These are phyloP conservation scores for Stegana nigrithorax DNA, from an alignment of 2,888 invertebrate genomes.

Conservation along the genomic window DNA sequence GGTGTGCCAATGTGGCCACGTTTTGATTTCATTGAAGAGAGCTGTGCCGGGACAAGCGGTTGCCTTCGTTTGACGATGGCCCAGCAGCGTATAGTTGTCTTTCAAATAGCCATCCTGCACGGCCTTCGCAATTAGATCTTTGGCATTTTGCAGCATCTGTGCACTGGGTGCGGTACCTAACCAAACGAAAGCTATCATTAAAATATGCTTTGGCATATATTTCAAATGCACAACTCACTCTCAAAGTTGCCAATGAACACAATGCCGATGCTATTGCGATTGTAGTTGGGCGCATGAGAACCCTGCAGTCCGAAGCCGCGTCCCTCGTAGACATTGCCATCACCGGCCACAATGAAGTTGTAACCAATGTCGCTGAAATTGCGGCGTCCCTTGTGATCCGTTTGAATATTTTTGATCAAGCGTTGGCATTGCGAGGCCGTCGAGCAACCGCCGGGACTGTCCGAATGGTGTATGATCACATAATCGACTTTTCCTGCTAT, in stretches of 20 bases:
- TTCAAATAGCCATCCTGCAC: slow-evolving; percentile 72
- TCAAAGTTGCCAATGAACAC: slow-evolving; percentile 74
- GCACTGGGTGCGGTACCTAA: slow-evolving; percentile 70
- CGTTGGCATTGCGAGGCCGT: slow-evolving; percentile 70
- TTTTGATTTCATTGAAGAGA: slow-evolving; percentile 73
- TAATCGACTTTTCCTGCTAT: slow-evolving; percentile 72
- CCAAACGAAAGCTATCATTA: not conserved
- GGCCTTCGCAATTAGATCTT: slow-evolving; percentile 74
- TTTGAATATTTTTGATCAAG: slow-evolving; percentile 76
- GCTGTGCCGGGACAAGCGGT: slow-evolving; percentile 78
- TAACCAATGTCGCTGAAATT: slow-evolving; percentile 78
- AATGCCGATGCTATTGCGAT: slow-evolving; percentile 76
- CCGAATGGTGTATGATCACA: slow-evolving; percentile 80
- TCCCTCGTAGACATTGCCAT: slow-evolving; percentile 78
- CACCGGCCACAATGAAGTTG: slow-evolving; percentile 81
- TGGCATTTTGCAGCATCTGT: slow-evolving; percentile 73
- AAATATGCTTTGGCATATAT: not conserved
- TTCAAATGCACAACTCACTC: slow-evolving; percentile 40
- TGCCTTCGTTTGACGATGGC: slow-evolving; percentile 73
- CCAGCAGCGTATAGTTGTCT: slow-evolving; percentile 74
- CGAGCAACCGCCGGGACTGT: slow-evolving; percentile 74
- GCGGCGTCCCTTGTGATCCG: slow-evolving; percentile 72
- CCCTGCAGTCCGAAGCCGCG: slow-evolving; percentile 78
- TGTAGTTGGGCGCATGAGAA: slow-evolving; percentile 78
- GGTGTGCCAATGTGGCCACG: slow-evolving; percentile 72